These are phyloP conservation scores for Heliconius ismenius DNA, from an alignment of 2,888 invertebrate genomes.

Conservation along the genomic window DNA sequence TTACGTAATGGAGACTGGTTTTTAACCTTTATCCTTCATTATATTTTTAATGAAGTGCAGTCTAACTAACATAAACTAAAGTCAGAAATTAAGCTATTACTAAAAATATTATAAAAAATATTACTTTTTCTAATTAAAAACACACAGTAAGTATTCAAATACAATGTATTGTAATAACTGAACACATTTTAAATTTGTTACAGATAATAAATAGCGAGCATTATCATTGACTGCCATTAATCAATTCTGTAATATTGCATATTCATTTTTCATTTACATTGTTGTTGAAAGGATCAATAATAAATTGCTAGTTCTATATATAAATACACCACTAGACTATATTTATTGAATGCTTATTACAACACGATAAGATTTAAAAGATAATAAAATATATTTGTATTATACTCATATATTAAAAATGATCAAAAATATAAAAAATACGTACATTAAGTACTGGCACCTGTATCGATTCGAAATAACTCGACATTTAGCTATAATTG, in stretches of 20 bases:
- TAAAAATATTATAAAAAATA: not conserved
- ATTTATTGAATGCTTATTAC: not conserved
- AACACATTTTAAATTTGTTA: constrained; percentile 9
- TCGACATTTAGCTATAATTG: not conserved
- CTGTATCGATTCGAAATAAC: not conserved
- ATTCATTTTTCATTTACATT: constrained; percentile 10
- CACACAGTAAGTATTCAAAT: not conserved
- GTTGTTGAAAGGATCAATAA: constrained; percentile 2
- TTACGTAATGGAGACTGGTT: constrained; percentile 43
- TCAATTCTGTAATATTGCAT: constrained; percentile 9
- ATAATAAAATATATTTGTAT: not conserved
- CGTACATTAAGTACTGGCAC: no score
- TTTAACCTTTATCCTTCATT: constrained; percentile 32
- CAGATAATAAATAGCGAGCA: constrained; percentile 4
- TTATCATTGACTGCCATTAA: constrained; percentile 10
- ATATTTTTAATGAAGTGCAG: not conserved
- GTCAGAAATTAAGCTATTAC: not conserved
- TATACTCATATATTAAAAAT: no score
- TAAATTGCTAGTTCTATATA: not conserved
- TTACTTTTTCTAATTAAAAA: not conserved
- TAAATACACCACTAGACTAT: not conserved
- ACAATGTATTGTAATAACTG: not conserved
- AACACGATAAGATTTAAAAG: not conserved
- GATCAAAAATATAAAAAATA: no score
- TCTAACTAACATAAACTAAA: not conserved